Evolutionary conservation across 2,888 invertebrate species (phyloP), one percentile per base, ranked within the genome.

Genomic region (Cybosia mesomella): DNA sequence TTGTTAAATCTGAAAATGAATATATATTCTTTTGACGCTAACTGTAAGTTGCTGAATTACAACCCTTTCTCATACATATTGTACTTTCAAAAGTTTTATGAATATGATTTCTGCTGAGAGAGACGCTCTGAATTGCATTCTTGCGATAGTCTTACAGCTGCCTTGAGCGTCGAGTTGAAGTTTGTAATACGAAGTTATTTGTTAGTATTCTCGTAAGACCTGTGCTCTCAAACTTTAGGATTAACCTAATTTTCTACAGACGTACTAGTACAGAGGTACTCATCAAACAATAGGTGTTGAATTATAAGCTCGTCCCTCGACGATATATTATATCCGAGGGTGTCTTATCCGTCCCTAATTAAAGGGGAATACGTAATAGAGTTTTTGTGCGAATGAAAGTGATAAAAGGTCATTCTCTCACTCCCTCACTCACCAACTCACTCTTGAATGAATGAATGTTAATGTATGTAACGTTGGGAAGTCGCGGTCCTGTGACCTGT

Each of bases 281-380:
- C 49, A 34, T 64, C 55, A 34, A 53, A 58, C 15, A 63, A 64
- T 64, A 77, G 76, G 72, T 80, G 78, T 74, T 70, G 67, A 76
- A 75, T 76, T 69, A 78, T 73, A 70, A 66, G 70, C 60, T 53
- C 63, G 34, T 58, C 71, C 54, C 74, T 63, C 65, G 58, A 36
- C 70, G 64, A 76, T 78, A 78, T 80, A 64, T 80, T 80, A 80
- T 70, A 70, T 67, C 68, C 65, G 74, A 66, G 58, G 68, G 43
- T n/a, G 63, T 43, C 67, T 66, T 66, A 67, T 72, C 71, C 68
- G n/a, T 43, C 22, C 53, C 67, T 79, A 79, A 80, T 79, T 79
- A 79, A 79, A 77, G 66, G 66, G 70, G 80, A 79, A 75, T 80
- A 71, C 75, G 70, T 77, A 79, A 79, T 75, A 69, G 75, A 77